Evolutionary conservation across 2,113 vertebrate species (phyloP).

Genomic region (Passer domesticus): DNA sequence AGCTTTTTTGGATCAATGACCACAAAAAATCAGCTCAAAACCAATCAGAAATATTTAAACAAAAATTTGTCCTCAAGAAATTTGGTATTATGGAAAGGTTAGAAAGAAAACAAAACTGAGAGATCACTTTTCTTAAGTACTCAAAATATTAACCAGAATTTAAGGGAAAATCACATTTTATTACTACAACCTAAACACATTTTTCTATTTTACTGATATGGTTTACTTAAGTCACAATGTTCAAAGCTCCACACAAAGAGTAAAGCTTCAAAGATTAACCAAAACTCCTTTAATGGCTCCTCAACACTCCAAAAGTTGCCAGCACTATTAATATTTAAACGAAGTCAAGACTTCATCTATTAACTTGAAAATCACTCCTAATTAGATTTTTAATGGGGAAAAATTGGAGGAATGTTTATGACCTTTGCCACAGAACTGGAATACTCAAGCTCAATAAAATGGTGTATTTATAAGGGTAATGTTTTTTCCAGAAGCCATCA

Average conservation of each 20-base stretch:
- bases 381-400: not conserved
- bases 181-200: not conserved
- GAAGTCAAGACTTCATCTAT: not conserved
- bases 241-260: not conserved
- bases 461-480: constrained; percentile 25
- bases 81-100: not conserved
- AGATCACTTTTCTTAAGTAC: not conserved
- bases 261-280: not conserved
- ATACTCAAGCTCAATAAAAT: constrained; percentile 35
- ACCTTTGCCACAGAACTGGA: constrained; percentile 10
- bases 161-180: not conserved
- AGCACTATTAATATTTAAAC: not conserved
- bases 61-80: not conserved
- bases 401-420: constrained; percentile 21
- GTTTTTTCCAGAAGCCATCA: constrained; percentile 27
- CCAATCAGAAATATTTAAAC: not conserved
- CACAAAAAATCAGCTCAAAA: not conserved
- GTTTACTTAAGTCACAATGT: not conserved
- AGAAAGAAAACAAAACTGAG: not conserved
- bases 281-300: not conserved
- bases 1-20: not conserved
- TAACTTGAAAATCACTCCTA: not conserved
- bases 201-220: not conserved
- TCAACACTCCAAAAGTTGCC: not conserved
- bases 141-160: not conserved